These are phyloP conservation scores for Tursiops truncatus DNA, from an alignment of 2,113 vertebrate genomes.

Conservation along the genomic window DNA sequence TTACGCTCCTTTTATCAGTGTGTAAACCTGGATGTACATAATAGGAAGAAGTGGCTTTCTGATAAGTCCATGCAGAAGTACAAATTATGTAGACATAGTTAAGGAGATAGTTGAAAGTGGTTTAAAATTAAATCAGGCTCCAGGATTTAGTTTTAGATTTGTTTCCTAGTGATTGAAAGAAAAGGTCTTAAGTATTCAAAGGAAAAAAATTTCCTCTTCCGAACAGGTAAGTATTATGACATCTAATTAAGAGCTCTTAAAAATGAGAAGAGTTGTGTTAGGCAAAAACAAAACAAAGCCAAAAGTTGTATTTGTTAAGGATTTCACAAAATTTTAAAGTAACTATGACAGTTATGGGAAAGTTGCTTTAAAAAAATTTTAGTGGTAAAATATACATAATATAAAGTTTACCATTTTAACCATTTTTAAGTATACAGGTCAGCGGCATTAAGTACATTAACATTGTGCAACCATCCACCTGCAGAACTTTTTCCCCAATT, in stretches of 20 bases:
- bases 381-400: neutral
- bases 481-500: neutral
- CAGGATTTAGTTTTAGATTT: neutral
- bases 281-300: neutral
- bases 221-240: neutral
- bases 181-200: neutral
- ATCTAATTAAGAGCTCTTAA: neutral
- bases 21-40: neutral
- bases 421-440: neutral
- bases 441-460: neutral
- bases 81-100: neutral
- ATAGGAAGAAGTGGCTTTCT: neutral
- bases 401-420: neutral
- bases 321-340: neutral
- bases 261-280: neutral
- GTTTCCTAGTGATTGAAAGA: neutral
- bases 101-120: neutral
- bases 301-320: neutral
- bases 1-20: neutral
- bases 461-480: neutral
- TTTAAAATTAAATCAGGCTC: conserved; percentile 6
- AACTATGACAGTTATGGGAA: neutral
- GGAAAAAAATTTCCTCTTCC: neutral
- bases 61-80: neutral
- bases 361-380: neutral